These are phyloP conservation scores for Cyclargus thomasi DNA, from an alignment of 1,140 invertebrate genomes.

Conservation along the genomic window DNA sequence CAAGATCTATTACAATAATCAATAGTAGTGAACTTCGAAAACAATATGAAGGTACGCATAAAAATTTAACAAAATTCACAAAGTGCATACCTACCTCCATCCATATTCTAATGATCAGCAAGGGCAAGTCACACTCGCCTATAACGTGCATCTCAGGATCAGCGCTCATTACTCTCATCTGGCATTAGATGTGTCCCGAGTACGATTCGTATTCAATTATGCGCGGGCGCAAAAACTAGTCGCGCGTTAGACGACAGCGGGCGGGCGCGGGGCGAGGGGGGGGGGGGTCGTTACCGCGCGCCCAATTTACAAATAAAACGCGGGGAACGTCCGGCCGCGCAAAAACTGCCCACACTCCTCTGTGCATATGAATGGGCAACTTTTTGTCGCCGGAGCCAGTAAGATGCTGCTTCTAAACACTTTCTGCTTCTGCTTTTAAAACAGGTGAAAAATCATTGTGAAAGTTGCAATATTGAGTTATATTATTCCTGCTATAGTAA, in stretches of 20 bases:
- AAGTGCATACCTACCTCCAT: too few species aligned
- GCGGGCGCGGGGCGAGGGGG: conserved; percentile 38
- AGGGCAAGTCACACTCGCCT: not conserved
- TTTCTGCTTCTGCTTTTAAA: conserved; percentile 12
- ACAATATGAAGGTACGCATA: too few species aligned
- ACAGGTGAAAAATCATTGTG: not conserved
- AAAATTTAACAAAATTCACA: too few species aligned
- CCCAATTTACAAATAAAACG: conserved; percentile 71
- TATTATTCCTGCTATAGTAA: too few species aligned
- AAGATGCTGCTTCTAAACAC: conserved; percentile 47
- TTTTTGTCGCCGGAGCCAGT: conserved; percentile 43
- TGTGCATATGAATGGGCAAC: conserved; percentile 64
- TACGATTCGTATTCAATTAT: conserved; percentile 67
- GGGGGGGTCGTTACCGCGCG: conserved; percentile 37
- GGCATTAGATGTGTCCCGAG: conserved; percentile 59
- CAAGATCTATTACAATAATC: too few species aligned
- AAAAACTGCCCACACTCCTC: conserved; percentile 61
- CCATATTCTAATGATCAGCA: not conserved
- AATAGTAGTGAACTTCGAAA: too few species aligned
- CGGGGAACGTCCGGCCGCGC: conserved; percentile 62
- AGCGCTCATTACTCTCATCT: conserved; percentile 42
- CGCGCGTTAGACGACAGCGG: not conserved
- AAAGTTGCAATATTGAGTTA: not conserved
- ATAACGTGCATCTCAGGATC: not conserved
- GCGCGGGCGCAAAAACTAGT: conserved; percentile 27